Conservation (phyloP, 2,888 invertebrate genomes). For the Dolomedes plantarius region DNA sequence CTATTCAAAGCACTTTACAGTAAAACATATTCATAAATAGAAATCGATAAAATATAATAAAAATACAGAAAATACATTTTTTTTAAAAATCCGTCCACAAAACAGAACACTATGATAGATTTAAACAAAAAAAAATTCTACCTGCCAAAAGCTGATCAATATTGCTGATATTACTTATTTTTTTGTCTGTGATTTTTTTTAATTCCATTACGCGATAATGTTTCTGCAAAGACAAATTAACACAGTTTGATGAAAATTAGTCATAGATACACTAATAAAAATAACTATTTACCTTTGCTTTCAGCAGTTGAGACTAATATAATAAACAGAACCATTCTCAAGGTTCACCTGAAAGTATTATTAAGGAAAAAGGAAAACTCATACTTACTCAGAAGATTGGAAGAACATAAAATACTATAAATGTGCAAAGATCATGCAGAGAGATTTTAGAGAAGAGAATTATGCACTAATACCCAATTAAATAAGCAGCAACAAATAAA, state of each 20-base stretch:
- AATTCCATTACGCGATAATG: conserved; percentile 39
- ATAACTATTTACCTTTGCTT: conserved; percentile 46
- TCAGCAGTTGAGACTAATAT: conserved; percentile 51
- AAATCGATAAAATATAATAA: no score
- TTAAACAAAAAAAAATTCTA: conserved; percentile 45
- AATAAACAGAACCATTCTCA: conserved; percentile 65
- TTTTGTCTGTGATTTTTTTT: conserved; percentile 43
- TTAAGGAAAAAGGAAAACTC: conserved; percentile 38
- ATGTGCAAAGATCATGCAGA: background rate
- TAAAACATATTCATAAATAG: no score
- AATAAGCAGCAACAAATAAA: background rate
- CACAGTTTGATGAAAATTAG: conserved; percentile 12
- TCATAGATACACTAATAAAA: conserved; percentile 9
- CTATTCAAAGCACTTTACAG: no score
- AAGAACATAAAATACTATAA: conserved; percentile 9
- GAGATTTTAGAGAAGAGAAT: background rate
- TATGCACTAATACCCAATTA: background rate
- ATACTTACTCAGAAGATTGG: conserved; percentile 54
- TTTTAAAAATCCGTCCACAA: no score
- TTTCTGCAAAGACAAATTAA: conserved; percentile 64
- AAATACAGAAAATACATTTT: no score
- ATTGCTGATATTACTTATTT: conserved; percentile 28
- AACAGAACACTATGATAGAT: no score
- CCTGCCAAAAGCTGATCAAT: no score
- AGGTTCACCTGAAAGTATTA: conserved; percentile 67